Evolutionary conservation across 1,140 invertebrate genomes (phyloP).

Genomic region (Magallana ariakensis): DNA sequence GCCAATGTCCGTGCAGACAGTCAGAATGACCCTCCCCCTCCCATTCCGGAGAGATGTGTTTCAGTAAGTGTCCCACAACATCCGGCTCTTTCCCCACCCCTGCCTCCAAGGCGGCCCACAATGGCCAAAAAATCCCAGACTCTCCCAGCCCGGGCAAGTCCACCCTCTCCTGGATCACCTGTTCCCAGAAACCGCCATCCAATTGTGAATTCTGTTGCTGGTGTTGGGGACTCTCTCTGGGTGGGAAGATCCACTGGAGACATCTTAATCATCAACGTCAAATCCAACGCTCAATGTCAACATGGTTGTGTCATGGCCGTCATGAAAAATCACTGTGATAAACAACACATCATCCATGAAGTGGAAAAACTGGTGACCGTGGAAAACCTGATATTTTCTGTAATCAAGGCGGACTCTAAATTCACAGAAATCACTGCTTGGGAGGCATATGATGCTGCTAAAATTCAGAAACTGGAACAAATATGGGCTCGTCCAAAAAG

Average conservation of each 20-base stretch:
- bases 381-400: conserved; percentile 52
- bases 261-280: conserved; percentile 57
- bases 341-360: not conserved
- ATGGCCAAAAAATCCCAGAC: not conserved
- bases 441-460: conserved; percentile 49
- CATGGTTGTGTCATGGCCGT: conserved; percentile 50
- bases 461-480: conserved; percentile 45
- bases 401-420: conserved; percentile 41
- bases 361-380: conserved; percentile 54
- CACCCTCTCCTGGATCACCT: not conserved
- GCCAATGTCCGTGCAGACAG: not conserved
- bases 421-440: conserved; percentile 51
- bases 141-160: not conserved
- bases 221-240: conserved; percentile 60
- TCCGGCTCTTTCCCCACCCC: conserved; percentile 24
- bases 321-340: not conserved
- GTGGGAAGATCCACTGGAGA: conserved; percentile 59
- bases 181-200: not conserved
- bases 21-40: conserved; percentile 26
- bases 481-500: conserved; percentile 50
- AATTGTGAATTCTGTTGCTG: conserved; percentile 48
- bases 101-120: conserved; percentile 28
- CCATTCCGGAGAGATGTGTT: not conserved
- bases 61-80: not conserved
- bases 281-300: conserved; percentile 44